Conservation (phyloP, 2,888 invertebrate species). For the Drosophila parthenogenetica region DNA sequence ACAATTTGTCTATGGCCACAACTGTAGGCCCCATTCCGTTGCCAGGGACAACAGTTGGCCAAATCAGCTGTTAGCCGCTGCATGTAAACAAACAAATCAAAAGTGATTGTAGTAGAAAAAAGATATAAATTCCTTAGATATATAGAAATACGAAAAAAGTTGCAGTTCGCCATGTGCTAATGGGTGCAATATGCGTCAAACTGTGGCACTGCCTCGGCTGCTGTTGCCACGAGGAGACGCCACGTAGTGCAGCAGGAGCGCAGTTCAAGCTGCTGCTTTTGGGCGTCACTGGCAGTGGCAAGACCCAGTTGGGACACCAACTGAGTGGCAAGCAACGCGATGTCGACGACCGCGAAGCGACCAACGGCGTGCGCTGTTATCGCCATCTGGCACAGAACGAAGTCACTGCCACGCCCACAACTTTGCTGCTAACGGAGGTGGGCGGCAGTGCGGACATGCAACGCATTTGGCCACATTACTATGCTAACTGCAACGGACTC, state of each 20-base stretch:
- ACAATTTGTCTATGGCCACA: slow-evolving; percentile 32
- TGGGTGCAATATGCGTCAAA: slow-evolving; percentile 62
- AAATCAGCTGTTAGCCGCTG: slow-evolving; percentile 48
- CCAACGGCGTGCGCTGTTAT: slow-evolving; percentile 82
- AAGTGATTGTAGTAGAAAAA: background rate
- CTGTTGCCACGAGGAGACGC: slow-evolving; percentile 16
- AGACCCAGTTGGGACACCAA: slow-evolving; percentile 82
- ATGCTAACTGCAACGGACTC: slow-evolving; percentile 62
- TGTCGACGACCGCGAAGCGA: slow-evolving; percentile 63
- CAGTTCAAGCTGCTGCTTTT: slow-evolving; percentile 78
- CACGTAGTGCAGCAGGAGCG: background rate
- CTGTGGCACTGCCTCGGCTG: slow-evolving; percentile 40
- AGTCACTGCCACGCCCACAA: slow-evolving; percentile 1
- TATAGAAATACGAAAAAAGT: slow-evolving; percentile 1
- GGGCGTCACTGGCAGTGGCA: slow-evolving; percentile 80
- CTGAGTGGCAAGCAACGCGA: slow-evolving; percentile 64
- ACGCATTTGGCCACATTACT: slow-evolving; percentile 83
- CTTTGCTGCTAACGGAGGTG: slow-evolving; percentile 80
- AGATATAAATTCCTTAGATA: background rate
- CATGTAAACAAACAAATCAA: slow-evolving; percentile 52
- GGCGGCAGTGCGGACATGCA: slow-evolving; percentile 83
- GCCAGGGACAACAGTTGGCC: slow-evolving; percentile 31
- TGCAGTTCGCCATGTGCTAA: slow-evolving; percentile 42
- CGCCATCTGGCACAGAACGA: slow-evolving; percentile 22
- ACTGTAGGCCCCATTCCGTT: slow-evolving; percentile 27